A percentile compares a stretch with the other conserved stretches of the same genome.
These are phyloP conservation scores for Thysanoteuthis rhombus DNA, from an alignment of 2,888 invertebrate genomes.

Conservation along the genomic window DNA sequence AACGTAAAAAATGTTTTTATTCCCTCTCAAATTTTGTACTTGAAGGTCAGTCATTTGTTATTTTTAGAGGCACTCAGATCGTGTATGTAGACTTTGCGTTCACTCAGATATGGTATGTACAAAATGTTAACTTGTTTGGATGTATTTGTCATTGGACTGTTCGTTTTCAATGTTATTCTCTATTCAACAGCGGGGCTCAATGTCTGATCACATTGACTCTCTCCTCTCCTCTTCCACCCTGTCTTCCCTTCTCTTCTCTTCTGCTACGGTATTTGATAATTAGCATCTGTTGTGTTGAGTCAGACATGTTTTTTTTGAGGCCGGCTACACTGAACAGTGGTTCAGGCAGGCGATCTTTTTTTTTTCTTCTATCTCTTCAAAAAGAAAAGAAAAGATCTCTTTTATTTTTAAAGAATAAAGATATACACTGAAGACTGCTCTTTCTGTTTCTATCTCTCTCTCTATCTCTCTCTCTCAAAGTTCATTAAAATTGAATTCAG, in stretches of 20 bases:
- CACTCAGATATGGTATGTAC: background rate
- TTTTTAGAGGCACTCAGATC: background rate
- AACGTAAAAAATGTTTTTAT: background rate
- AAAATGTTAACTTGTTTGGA: background rate
- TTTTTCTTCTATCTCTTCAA: background rate
- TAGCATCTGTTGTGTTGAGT: background rate
- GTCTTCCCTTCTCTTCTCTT: background rate
- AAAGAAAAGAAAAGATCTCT: too few species aligned
- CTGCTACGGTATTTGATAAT: background rate
- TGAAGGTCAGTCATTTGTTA: background rate
- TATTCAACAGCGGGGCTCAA: background rate
- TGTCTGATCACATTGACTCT: background rate
- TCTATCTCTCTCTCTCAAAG: too few species aligned
- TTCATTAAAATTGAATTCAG: too few species aligned
- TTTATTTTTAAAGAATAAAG: too few species aligned
- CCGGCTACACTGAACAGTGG: background rate
- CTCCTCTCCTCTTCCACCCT: background rate
- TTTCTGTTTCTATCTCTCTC: too few species aligned
- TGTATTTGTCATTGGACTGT: background rate
- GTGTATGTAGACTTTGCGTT: background rate
- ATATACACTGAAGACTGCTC: background rate
- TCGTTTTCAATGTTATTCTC: background rate
- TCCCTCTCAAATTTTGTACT: background rate
- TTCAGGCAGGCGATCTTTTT: background rate
- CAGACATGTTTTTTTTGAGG: background rate